These are phyloP conservation scores for Albula glossodonta DNA, from an alignment of 2,113 vertebrate species.

Conservation along the genomic window DNA sequence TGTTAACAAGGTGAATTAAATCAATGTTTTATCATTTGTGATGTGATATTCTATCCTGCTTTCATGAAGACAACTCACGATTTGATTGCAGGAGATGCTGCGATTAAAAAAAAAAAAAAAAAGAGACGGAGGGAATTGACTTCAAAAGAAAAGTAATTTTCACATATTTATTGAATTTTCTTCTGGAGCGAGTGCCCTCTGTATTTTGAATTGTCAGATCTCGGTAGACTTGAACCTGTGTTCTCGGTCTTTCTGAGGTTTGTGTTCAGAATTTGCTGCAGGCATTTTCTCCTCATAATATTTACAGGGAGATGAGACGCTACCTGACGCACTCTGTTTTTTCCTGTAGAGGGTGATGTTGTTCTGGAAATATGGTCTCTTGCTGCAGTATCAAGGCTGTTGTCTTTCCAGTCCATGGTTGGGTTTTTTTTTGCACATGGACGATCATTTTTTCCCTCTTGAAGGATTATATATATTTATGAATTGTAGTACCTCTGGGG, in stretches of 20 bases:
- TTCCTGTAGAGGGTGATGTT: slow-evolving; percentile 77
- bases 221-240: neutral
- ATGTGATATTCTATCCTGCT: neutral
- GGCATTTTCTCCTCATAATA: neutral
- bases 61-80: neutral
- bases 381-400: slow-evolving; percentile 37
- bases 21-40: neutral
- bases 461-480: slow-evolving; percentile 22
- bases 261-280: neutral
- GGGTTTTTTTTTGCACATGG: slow-evolving; percentile 34
- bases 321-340: slow-evolving; percentile 48
- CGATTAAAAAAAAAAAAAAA: neutral
- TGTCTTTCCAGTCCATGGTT: neutral
- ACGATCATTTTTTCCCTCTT: slow-evolving; percentile 34
- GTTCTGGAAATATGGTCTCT: slow-evolving; percentile 63
- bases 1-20: neutral
- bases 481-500: slow-evolving; percentile 9
- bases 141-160: neutral
- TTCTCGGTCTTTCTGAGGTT: neutral
- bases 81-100: neutral
- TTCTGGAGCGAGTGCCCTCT: neutral
- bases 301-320: neutral
- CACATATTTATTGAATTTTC: neutral
- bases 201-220: neutral
- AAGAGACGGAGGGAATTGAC: neutral